Base-by-base conservation (phyloP, 2,888 invertebrate species). In the Gymnoscelis rufifasciata region DNA sequence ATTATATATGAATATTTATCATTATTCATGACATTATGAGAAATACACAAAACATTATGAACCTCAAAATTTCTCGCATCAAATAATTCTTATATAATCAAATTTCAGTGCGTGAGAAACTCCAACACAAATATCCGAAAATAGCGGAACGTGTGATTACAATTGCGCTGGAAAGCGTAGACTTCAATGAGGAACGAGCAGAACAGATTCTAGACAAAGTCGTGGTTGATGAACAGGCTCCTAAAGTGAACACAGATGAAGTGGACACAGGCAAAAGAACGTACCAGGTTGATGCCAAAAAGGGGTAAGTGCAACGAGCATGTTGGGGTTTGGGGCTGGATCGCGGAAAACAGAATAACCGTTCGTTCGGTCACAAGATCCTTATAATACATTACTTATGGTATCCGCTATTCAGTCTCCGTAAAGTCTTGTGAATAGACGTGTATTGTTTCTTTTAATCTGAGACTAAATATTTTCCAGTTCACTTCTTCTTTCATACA, bases 141-240 rank as follows among this genome's bases (percentile, higher is more conserved):
- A 91, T 96, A 23, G 93, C 95, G 0, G 95, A 95, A 59, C 91
- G 94, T 51, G 93, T 97, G 7, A 92, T 97, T 39, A 83, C 91
- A 1, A 93, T 97, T 74, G 97, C 97, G 0, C 81, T 97, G 53
- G 97, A 97, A 66, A 95, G 96, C 66, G 95, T 95, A 0, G 93
- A 94, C 66, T 97, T 93, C 77, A 93, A 96, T 56, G 95, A 95
- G 71, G 92, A 93, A 42, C 90, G 93, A 43, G 95, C 96, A 0
- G 92, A 91, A 56, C 93, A 94, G 73, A 94, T 97, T 56, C 83
- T 97, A 41, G 88, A 91, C 58, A 92, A 93, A 23, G 93, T 93
- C 72, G 81, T 91, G 6, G 88, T 91, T 51, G 94, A 94, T 62
- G 94, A 94, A 13, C 70, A 71, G 1, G 41, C 69, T 0, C 79